Evolutionary conservation across 2,113 vertebrate genomes (phyloP), one percentile per base, ranked within the genome.

Genomic region (Sinocyclocheilus rhinocerous): DNA sequence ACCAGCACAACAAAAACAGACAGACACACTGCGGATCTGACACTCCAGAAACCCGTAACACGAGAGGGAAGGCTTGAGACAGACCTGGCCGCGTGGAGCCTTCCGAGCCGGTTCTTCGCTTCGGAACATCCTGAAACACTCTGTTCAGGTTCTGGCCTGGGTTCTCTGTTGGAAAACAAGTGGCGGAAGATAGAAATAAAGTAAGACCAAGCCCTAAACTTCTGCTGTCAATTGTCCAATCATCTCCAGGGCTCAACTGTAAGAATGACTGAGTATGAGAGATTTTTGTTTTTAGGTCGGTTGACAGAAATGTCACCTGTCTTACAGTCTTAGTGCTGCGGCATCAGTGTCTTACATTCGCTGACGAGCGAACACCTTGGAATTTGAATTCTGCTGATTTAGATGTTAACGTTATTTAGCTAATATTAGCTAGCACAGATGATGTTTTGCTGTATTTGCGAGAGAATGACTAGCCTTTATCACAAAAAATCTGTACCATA

Each of bases 161-260:
- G 96, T 96, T 97, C 96, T 97, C 97, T 97, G 97, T 97, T 96
- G 96, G 96, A 96, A 97, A 96, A 97, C 96, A 97, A 97, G 96
- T 95, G 95, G 88, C 92, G 96, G 95, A 96, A 96, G 95, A 96
- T 97, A 95, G 96, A 96, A 96, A 69, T 84, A 86, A 85, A 89
- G 86, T 89, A 95, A 95, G 78, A 87, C 48, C 77, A 61, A 45
- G 87, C 65, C 78, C 85, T 81, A 81, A 26, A 82, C 77, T 45
- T 48, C 75, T 85, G 73, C 59, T 85, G 77, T 39, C 52, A 75
- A 9, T 52, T 79, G 50, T 82, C 63, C 80, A 82, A 82, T 82
- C 80, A 82, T 42, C 78, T 81, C 57, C 76, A 78, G 55, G 55
- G 52, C 77, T 80, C 77, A 61, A 80, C 29, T 61, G 39, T 61